Evolutionary conservation across 2,888 invertebrate genomes (phyloP).

Genomic region (Agrotis ipsilon): DNA sequence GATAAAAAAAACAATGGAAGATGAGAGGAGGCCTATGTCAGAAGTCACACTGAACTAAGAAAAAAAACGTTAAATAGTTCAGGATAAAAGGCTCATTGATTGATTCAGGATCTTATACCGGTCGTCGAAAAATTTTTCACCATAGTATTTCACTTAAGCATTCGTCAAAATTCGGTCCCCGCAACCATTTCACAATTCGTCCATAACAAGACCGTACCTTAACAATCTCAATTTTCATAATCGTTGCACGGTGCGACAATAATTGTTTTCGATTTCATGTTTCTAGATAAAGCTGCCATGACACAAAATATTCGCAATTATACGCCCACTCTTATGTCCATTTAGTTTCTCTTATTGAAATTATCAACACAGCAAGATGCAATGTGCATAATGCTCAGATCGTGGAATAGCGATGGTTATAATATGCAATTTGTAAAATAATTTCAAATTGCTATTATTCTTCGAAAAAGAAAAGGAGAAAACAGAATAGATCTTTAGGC

Average conservation of each 20-base stretch:
- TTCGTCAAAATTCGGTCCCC: not conserved
- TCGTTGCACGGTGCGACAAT: conserved; percentile 49
- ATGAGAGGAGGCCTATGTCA: too few species aligned
- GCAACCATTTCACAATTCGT: not conserved
- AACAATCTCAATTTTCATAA: conserved; percentile 37
- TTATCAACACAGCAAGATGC: conserved; percentile 37
- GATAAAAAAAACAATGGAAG: too few species aligned
- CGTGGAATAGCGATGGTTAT: conserved; percentile 37
- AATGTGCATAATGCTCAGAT: conserved; percentile 49
- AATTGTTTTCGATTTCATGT: conserved; percentile 61
- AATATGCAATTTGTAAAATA: conserved; percentile 40
- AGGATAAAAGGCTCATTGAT: too few species aligned
- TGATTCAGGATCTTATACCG: too few species aligned
- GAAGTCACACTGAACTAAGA: too few species aligned
- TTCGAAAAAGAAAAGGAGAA: not conserved
- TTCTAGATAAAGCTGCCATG: conserved; percentile 51
- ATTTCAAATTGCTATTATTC: conserved; percentile 33
- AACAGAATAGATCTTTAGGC: not conserved
- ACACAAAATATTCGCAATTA: conserved; percentile 61
- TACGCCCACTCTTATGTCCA: conserved; percentile 53
- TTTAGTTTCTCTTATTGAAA: conserved; percentile 57
- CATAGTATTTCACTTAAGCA: too few species aligned
- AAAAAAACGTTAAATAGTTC: too few species aligned
- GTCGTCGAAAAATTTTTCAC: too few species aligned
- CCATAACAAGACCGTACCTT: not conserved